Conservation (phyloP, 2,113 vertebrate genomes). For the Coptodon bakossiorum region DNA sequence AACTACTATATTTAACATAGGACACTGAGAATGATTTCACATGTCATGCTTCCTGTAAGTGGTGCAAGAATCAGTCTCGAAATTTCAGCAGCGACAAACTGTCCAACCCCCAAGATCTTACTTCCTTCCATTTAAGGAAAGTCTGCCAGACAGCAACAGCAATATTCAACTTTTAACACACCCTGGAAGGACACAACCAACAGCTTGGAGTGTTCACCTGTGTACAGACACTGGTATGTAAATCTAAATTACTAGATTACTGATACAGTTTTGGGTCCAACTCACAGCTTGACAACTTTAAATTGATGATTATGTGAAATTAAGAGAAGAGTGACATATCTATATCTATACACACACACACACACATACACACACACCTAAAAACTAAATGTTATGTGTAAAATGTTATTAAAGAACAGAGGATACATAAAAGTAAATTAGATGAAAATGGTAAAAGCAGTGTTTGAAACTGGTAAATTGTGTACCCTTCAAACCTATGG, state of each 20-base stretch:
- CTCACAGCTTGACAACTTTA: not conserved
- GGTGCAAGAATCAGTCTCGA: conserved; percentile 14
- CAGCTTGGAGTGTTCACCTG: not conserved
- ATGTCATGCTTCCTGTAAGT: conserved; percentile 56
- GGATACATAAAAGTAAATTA: not conserved
- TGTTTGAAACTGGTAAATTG: not conserved
- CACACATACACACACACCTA: not conserved
- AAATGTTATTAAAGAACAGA: not conserved
- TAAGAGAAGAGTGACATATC: not conserved
- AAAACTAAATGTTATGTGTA: not conserved
- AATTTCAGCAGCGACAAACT: not conserved
- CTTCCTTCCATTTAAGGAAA: not conserved
- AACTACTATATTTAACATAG: not conserved
- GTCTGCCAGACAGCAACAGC: not conserved
- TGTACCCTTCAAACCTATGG: not conserved
- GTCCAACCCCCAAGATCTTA: not conserved
- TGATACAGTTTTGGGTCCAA: not conserved
- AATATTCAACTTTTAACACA: not conserved
- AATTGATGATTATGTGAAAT: not conserved
- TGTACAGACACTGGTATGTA: conserved; percentile 9
- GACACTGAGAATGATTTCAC: not conserved
- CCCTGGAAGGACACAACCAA: not conserved
- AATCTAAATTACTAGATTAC: not conserved
- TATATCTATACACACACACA: not conserved
- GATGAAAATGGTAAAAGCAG: not conserved